These are phyloP conservation scores for Okamejei kenojei DNA, from an alignment of 2,797 vertebrate species.

Conservation along the genomic window DNA sequence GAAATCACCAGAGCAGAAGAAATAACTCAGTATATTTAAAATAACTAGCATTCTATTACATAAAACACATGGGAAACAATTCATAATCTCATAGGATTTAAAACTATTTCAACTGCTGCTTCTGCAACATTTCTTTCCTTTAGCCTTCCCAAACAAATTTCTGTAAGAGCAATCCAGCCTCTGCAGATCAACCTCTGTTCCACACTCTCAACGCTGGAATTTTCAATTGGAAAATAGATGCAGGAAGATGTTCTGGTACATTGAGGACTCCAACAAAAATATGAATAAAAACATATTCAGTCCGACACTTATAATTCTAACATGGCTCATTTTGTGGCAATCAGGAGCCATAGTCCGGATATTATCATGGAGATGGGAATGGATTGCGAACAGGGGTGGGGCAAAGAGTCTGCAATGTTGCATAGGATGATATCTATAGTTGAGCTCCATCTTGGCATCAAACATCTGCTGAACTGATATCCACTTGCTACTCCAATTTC, in stretches of 20 bases:
- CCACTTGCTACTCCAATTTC: too few relatives aligned
- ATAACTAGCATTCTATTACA: slow-evolving; percentile 21
- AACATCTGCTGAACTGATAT: not conserved
- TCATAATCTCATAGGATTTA: not conserved
- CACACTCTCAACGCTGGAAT: not conserved
- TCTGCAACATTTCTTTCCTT: slow-evolving; percentile 16
- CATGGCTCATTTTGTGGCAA: not conserved
- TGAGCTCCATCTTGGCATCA: not conserved
- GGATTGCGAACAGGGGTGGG: too few relatives aligned
- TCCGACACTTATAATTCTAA: not conserved
- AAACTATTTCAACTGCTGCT: not conserved
- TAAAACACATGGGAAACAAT: slow-evolving; percentile 35
- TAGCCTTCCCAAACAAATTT: slow-evolving; percentile 1
- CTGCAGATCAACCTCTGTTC: not conserved
- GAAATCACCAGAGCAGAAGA: slow-evolving; percentile 32
- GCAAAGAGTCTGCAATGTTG: not conserved
- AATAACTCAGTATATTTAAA: slow-evolving; percentile 36
- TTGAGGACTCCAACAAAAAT: not conserved
- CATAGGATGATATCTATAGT: not conserved
- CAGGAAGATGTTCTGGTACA: not conserved
- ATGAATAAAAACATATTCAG: not conserved
- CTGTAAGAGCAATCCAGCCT: not conserved
- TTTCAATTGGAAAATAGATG: not conserved
- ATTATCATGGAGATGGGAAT: not conserved
- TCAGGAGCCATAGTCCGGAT: not conserved